Evolutionary conservation across 92 coral and sea anemone genomes (phyloP).

Genomic region (Porites evermanni): DNA sequence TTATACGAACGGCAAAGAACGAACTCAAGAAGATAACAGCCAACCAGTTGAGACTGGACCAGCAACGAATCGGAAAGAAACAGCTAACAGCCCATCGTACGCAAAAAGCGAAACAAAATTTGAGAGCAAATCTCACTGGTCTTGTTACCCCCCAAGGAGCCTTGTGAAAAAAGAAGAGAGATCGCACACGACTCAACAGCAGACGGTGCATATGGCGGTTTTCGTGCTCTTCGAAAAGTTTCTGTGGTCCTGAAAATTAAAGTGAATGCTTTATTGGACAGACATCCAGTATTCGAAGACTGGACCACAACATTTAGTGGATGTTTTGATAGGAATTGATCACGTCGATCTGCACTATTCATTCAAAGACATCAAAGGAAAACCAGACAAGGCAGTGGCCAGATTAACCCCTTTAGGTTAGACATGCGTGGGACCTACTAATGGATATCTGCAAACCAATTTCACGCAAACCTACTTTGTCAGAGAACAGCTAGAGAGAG

Average conservation of each 20-base stretch:
- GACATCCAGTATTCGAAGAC: conserved; percentile 39
- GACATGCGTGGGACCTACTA: conserved; percentile 48
- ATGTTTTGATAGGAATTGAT: conserved; percentile 64
- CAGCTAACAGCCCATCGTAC: too few species aligned
- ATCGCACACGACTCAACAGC: conserved; percentile 48
- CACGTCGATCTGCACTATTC: conserved; percentile 64
- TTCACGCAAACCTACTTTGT: conserved; percentile 28
- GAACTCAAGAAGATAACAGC: too few species aligned
- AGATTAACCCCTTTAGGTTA: conserved; percentile 64
- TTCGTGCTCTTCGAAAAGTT: conserved; percentile 44
- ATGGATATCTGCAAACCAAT: conserved; percentile 23
- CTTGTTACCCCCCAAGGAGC: conserved; percentile 11
- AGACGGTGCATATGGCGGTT: neutral
- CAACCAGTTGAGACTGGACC: too few species aligned
- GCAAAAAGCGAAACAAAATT: neutral
- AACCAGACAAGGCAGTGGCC: conserved; percentile 61
- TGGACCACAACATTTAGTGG: conserved; percentile 54
- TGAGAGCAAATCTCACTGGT: neutral
- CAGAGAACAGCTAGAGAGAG: neutral
- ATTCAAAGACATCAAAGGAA: conserved; percentile 46
- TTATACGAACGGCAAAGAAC: too few species aligned
- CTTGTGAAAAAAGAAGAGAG: conserved; percentile 39
- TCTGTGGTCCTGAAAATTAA: conserved; percentile 58
- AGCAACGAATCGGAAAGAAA: too few species aligned
- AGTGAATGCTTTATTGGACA: conserved; percentile 60